phyloP scores from a whole-genome alignment of 2,113 vertebrate species.

The Rhipidura dahli region DNA sequence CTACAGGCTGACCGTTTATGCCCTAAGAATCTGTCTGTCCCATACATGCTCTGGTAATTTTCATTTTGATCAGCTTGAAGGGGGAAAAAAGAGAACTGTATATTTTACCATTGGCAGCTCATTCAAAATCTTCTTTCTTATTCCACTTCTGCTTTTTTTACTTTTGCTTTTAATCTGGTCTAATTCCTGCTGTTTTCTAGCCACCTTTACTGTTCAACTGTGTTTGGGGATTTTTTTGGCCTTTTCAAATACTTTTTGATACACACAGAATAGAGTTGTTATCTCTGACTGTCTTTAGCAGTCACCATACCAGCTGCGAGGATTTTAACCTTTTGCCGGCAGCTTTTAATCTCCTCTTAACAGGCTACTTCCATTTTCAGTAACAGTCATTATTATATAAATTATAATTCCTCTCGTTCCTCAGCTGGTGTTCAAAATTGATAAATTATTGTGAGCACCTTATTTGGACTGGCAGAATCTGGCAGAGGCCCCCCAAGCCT shows the following conservation, averaged over 20 bases:
- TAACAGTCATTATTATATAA: neutral
- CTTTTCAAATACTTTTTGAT: neutral
- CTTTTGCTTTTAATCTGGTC: neutral
- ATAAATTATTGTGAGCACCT: neutral
- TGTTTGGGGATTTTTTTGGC: neutral
- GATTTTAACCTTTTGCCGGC: neutral
- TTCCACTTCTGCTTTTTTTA: neutral
- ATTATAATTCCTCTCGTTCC: neutral
- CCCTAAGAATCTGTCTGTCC: neutral
- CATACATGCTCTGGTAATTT: neutral
- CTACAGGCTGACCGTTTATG: neutral
- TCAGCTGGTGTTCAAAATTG: neutral
- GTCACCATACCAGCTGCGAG: neutral
- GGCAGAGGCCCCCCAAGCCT: neutral
- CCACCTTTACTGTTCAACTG: neutral
- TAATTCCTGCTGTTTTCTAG: neutral
- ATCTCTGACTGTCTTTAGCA: neutral
- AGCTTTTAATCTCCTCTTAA: neutral
- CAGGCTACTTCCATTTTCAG: neutral
- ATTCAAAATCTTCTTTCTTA: neutral
- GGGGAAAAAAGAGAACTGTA: fast-evolving
- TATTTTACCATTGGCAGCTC: neutral
- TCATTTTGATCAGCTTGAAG: neutral
- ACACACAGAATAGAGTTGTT: neutral
- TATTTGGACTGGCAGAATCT: neutral